Conservation (phyloP, 1,140 invertebrate species). For the Mercenaria mercenaria region DNA sequence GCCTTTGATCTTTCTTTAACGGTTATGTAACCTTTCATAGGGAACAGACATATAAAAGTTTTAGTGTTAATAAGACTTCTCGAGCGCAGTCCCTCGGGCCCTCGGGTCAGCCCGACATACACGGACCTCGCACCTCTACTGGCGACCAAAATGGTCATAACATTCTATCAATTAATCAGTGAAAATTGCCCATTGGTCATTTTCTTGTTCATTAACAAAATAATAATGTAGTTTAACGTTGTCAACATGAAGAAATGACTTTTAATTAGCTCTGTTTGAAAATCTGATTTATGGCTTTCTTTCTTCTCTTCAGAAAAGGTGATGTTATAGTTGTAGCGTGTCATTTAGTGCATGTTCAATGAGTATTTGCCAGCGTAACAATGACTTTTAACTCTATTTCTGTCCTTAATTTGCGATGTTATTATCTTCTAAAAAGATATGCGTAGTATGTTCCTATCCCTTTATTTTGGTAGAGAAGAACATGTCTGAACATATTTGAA, state of each 20-base stretch:
- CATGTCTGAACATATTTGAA: too few relatives aligned
- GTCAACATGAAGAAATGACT: slow-evolving; percentile 9
- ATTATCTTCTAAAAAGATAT: not conserved
- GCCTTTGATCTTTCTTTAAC: slow-evolving; percentile 45
- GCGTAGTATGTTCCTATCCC: too few relatives aligned
- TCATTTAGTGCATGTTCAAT: not conserved
- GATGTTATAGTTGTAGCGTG: not conserved
- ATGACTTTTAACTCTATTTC: too few relatives aligned
- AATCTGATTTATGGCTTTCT: not conserved
- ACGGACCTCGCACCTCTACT: slow-evolving; percentile 38
- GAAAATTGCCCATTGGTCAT: slow-evolving; percentile 44
- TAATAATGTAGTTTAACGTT: slow-evolving; percentile 19
- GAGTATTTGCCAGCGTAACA: not conserved
- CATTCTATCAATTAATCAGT: slow-evolving; percentile 49
- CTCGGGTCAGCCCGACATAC: slow-evolving; percentile 26
- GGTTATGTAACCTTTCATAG: not conserved
- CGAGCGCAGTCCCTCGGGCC: not conserved
- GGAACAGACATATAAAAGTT: slow-evolving; percentile 1
- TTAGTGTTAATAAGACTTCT: slow-evolving; percentile 13
- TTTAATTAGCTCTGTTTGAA: not conserved
- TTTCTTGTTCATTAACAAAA: slow-evolving; percentile 5
- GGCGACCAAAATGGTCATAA: slow-evolving; percentile 53
- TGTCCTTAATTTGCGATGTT: too few relatives aligned
- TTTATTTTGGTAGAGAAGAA: too few relatives aligned
- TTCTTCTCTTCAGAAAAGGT: not conserved